Conservation (phyloP, 1,140 invertebrate species). For the Drosophila pandora region DNA sequence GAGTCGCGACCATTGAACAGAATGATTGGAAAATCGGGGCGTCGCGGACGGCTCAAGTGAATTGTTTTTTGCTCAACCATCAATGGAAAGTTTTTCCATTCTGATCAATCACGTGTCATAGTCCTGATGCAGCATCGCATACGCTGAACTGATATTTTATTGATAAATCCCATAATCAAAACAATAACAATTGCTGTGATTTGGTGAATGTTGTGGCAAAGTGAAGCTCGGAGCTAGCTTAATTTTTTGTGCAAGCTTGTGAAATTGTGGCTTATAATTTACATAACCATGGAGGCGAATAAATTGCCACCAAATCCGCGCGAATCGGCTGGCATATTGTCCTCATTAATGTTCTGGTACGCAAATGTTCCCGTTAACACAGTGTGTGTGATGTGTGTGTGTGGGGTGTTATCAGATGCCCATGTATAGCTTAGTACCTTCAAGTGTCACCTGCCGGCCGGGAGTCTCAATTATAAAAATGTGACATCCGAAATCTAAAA, state of each 20-base stretch:
- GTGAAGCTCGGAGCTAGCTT: neutral
- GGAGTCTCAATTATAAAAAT: neutral
- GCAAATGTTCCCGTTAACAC: constrained; percentile 16
- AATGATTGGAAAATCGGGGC: constrained; percentile 36
- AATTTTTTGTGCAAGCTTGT: constrained; percentile 5
- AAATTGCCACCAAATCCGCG: constrained; percentile 66
- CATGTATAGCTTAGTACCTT: constrained; percentile 2
- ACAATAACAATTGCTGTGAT: neutral
- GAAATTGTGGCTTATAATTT: constrained; percentile 16
- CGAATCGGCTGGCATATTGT: constrained; percentile 59
- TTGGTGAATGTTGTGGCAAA: constrained; percentile 15
- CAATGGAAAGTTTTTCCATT: constrained; percentile 42
- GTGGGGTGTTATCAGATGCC: constrained; percentile 11
- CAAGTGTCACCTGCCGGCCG: constrained; percentile 11
- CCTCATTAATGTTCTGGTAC: constrained; percentile 72
- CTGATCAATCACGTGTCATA: constrained; percentile 3
- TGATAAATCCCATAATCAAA: neutral
- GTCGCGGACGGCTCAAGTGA: constrained; percentile 25
- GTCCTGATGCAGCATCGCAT: constrained; percentile 17
- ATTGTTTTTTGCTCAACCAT: constrained; percentile 28
- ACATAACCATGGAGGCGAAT: constrained; percentile 52
- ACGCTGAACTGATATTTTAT: neutral
- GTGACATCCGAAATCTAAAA: constrained; percentile 7
- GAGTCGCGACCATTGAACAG: constrained; percentile 13
- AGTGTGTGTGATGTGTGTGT: constrained; percentile 7